Percentiles rank a stretch among this genome's conserved stretches.
Evolutionary conservation across 1,140 invertebrate genomes (phyloP).

Genomic region (Halictus rubicundus): DNA sequence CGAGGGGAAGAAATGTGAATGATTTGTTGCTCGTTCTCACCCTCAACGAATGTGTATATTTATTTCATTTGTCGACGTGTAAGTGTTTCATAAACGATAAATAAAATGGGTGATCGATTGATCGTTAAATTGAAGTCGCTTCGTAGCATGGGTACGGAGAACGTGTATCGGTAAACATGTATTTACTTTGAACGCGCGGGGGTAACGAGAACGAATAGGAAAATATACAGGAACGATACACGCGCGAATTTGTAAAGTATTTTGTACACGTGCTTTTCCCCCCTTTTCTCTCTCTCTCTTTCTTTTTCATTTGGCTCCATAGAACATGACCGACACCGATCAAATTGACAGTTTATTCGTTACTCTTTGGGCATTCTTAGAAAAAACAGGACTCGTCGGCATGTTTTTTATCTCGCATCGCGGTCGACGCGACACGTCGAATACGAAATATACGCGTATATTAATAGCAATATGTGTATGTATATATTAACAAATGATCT

Average conservation of each 20-base stretch:
- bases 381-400: constrained; percentile 62
- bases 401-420: constrained; percentile 35
- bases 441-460: constrained; percentile 47
- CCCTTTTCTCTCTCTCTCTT: no score
- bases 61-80: constrained; percentile 25
- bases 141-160: background rate
- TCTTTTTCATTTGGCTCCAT: background rate
- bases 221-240: background rate
- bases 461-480: constrained; percentile 28
- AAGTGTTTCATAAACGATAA: constrained; percentile 34
- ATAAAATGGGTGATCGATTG: constrained; percentile 14
- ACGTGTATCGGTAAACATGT: background rate
- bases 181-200: background rate
- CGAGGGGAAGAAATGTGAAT: constrained; percentile 11
- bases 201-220: background rate
- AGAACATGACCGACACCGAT: constrained; percentile 22
- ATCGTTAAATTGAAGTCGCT: background rate
- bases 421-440: constrained; percentile 41
- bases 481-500: constrained; percentile 63
- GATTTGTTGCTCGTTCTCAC: constrained; percentile 1
- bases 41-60: constrained; percentile 36
- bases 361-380: constrained; percentile 62
- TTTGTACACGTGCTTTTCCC: background rate
- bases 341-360: constrained; percentile 69
- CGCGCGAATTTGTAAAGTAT: constrained; percentile 18